phyloP scores from a whole-genome alignment of 2,888 invertebrate genomes.

The Thecocarcelia acutangulata region DNA sequence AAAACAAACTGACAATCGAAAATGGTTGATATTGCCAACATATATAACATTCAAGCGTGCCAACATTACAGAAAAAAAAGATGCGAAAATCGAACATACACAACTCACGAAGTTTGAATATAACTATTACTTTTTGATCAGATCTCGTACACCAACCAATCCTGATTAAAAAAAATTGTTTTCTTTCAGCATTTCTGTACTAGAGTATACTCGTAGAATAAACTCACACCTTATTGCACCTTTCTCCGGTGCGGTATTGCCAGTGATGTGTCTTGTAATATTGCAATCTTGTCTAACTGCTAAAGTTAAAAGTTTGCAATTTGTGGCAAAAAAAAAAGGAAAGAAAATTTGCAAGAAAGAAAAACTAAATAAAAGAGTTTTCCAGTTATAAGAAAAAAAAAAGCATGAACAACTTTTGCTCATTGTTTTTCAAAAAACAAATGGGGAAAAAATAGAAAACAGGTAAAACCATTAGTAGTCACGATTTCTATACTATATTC shows the following conservation, averaged over 20 bases:
- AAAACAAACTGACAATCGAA: too few species aligned
- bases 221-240: neutral
- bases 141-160: too few species aligned
- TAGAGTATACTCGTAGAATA: too few species aligned
- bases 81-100: too few species aligned
- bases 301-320: constrained; percentile 73
- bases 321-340: constrained; percentile 59
- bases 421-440: constrained; percentile 46
- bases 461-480: constrained; percentile 65
- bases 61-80: too few species aligned
- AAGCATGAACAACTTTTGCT: constrained; percentile 39
- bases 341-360: constrained; percentile 38
- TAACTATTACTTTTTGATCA: too few species aligned
- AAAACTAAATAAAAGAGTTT: constrained; percentile 55
- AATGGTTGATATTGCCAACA: too few species aligned
- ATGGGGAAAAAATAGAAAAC: constrained; percentile 50
- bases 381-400: constrained; percentile 7
- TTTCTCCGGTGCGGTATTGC: constrained; percentile 32
- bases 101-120: too few species aligned
- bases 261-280: constrained; percentile 72
- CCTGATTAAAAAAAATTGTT: too few species aligned
- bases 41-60: too few species aligned
- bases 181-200: too few species aligned
- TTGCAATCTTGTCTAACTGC: constrained; percentile 77
- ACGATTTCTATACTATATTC: constrained; percentile 43